Evolutionary conservation across 2,888 invertebrate genomes (phyloP).

Genomic region (Beris chalybata): DNA sequence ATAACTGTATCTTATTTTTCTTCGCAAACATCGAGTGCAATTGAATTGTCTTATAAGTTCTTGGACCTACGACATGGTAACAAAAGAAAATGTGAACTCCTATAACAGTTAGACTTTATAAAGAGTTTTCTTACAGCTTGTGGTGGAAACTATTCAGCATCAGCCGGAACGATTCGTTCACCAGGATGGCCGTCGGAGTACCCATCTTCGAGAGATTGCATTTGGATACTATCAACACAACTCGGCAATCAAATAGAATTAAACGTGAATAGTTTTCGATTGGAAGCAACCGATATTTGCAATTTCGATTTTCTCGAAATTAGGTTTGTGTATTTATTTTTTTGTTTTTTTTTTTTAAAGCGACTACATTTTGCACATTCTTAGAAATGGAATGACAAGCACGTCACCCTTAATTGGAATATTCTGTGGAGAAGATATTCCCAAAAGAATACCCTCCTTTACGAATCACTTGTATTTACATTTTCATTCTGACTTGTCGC

Average conservation of each 20-base stretch:
- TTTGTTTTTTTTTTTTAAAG: not conserved
- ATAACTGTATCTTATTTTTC: conserved; percentile 6
- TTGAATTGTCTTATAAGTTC: conserved; percentile 12
- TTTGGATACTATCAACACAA: conserved; percentile 76
- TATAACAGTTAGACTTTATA: not conserved
- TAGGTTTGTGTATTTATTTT: conserved; percentile 55
- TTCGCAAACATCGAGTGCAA: conserved; percentile 1
- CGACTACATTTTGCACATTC: conserved; percentile 24
- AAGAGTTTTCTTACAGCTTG: conserved; percentile 60
- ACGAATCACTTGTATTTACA: conserved; percentile 74
- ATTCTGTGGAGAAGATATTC: conserved; percentile 72
- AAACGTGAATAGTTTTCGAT: conserved; percentile 64
- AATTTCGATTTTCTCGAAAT: conserved; percentile 73
- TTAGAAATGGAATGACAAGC: conserved; percentile 74
- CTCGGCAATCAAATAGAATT: conserved; percentile 75
- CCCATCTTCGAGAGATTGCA: conserved; percentile 69
- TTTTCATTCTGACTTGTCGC: conserved; percentile 73
- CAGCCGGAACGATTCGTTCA: conserved; percentile 71
- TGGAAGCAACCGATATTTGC: conserved; percentile 65
- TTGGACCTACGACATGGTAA: conserved; percentile 11
- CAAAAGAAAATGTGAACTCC: too few relatives aligned
- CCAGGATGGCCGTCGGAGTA: conserved; percentile 81
- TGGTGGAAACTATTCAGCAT: conserved; percentile 68
- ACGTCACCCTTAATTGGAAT: conserved; percentile 77
- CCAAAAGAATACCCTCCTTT: conserved; percentile 69